Evolutionary conservation across 2,888 invertebrate genomes (phyloP), one percentile per base, ranked within the genome.

Genomic region (Epinotia ramella): DNA sequence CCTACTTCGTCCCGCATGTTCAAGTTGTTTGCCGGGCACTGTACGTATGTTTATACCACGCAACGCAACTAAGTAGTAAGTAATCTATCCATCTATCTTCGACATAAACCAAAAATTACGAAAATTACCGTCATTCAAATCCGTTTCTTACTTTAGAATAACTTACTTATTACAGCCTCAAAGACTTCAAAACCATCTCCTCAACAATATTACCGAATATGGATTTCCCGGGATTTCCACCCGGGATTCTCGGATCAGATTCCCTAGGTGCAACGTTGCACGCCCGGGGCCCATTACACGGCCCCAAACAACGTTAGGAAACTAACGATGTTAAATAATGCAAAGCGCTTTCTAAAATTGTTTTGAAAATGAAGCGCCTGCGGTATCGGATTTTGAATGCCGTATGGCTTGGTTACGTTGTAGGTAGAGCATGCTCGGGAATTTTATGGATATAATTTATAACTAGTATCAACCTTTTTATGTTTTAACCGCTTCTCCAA

Each of bases 261-360:
- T 62, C 62, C 62, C 33, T 62, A 56, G 69, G 33, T 63, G 60
- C 59, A 63, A 33, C 49, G 62, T 18, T 57, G 56, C 56, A 57
- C 46, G 64, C 72, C 64, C 44, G 40, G 9, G 72, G 72, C 72
- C 20, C 64, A 64, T 44, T 56, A 71, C 53, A 33, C 59, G 69
- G 46, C 65, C 44, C 65, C 65, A 65, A 65, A 65, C 65, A 28
- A 72, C 57, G 65, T 73, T 65, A 59, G 57, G 65, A 59, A 65
- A 57, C 57, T 59, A 73, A 46, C 59, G 46, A 44, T 9, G 28
- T 72, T 65, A 46, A 64, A 72, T 73, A 73, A 73, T 59, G 46
- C 46, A 64, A 65, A 65, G 65, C 57, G 72, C 28, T 59, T 65
- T 28, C 46, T 73, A 56, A 72, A 62, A 57, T 72, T 24, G 56